These are phyloP conservation scores for Pheosia gnoma DNA, from an alignment of 2,888 invertebrate genomes.

Conservation along the genomic window DNA sequence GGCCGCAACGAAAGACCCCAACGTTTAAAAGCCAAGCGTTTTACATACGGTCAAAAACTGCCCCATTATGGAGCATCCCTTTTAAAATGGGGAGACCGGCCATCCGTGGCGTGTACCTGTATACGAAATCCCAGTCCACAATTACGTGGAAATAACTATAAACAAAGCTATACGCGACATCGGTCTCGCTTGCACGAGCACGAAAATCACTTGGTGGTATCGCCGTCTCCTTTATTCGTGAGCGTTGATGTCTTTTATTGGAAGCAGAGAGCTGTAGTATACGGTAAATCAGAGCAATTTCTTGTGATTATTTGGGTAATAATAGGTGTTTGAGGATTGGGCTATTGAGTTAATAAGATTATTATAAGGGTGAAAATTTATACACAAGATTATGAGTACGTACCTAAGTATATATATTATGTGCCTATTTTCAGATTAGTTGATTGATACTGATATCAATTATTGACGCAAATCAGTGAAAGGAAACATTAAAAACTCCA, in stretches of 20 bases:
- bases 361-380: background rate
- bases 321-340: background rate
- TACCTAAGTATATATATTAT: no score
- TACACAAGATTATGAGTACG: background rate
- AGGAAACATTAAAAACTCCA: background rate
- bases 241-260: constrained; percentile 81
- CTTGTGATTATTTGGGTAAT: constrained; percentile 8
- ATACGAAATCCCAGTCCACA: constrained; percentile 74
- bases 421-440: no score
- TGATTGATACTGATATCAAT: no score
- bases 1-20: constrained; percentile 67
- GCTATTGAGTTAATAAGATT: background rate
- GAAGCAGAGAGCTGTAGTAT: constrained; percentile 57
- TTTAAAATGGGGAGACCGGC: constrained; percentile 72
- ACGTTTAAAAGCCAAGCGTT: constrained; percentile 58
- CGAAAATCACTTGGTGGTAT: constrained; percentile 44
- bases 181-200: constrained; percentile 66
- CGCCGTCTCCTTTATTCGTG: constrained; percentile 57
- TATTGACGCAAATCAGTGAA: background rate
- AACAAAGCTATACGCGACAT: constrained; percentile 62
- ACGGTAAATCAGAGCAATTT: constrained; percentile 39
- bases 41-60: constrained; percentile 62
- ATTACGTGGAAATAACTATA: constrained; percentile 70
- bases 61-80: constrained; percentile 69
- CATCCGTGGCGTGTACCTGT: constrained; percentile 63